Conservation (phyloP, 2,888 invertebrate species). For the Lasioglossum morio region DNA sequence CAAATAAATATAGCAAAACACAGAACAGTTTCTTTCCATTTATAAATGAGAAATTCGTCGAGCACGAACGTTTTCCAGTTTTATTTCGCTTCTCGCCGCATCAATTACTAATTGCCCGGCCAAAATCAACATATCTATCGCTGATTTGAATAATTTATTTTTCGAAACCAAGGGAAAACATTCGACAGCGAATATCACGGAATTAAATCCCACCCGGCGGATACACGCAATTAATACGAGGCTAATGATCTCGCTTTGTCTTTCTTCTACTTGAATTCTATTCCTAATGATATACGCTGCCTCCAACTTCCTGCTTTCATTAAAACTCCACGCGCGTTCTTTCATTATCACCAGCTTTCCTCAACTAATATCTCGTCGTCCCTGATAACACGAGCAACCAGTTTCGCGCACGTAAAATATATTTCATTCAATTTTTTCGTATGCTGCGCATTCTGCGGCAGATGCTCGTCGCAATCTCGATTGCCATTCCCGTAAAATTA, state of each 20-base stretch:
- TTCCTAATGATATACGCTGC: conserved; percentile 1
- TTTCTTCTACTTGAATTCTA: neutral
- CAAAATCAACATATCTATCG: neutral
- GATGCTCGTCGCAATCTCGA: neutral
- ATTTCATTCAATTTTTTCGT: neutral
- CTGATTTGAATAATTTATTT: neutral
- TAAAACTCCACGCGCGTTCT: neutral
- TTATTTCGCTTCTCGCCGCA: neutral
- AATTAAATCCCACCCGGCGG: neutral
- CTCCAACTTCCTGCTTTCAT: conserved; percentile 1
- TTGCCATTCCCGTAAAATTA: neutral
- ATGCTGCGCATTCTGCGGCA: neutral
- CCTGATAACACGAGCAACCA: neutral
- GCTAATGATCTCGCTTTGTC: neutral
- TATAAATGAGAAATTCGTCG: neutral
- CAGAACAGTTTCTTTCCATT: neutral
- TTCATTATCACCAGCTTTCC: neutral
- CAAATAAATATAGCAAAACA: neutral
- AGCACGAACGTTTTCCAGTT: neutral
- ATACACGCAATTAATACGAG: neutral
- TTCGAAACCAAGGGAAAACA: neutral
- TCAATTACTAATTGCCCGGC: neutral
- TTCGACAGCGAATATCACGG: neutral
- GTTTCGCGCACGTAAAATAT: neutral
- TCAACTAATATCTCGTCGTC: conserved; percentile 3